phyloP scores from a whole-genome alignment of 2,797 vertebrate genomes.

The Anomalospiza imberbis region DNA sequence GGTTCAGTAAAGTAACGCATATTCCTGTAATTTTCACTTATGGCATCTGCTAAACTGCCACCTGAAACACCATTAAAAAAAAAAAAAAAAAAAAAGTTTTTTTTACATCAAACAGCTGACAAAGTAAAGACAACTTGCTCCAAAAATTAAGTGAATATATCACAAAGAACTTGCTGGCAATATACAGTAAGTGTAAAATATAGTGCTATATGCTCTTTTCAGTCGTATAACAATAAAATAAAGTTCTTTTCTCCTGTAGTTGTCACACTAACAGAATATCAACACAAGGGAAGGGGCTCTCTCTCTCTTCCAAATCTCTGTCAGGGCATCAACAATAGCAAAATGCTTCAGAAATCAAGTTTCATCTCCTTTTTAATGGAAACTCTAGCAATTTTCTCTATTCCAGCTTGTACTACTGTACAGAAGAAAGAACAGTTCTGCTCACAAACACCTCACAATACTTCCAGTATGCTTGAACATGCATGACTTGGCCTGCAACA shows the following conservation, averaged over 20 bases:
- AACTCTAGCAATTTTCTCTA: background rate
- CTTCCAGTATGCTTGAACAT: background rate
- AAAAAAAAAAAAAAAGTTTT: too few species aligned
- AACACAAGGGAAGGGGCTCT: background rate
- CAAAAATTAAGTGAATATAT: background rate
- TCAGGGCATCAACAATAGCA: background rate
- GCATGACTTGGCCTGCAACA: background rate
- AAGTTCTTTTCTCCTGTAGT: background rate
- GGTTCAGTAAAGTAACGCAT: constrained; percentile 87
- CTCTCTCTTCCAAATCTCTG: background rate
- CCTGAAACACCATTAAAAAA: constrained; percentile 61
- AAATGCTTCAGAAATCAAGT: background rate
- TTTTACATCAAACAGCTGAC: background rate
- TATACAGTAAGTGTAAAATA: background rate
- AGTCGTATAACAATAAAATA: background rate
- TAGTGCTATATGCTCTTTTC: background rate
- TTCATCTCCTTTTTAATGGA: background rate
- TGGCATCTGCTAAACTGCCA: constrained; percentile 92
- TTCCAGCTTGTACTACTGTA: background rate
- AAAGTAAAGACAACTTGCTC: background rate
- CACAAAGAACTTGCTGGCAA: background rate
- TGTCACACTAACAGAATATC: background rate
- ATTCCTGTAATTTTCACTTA: constrained; percentile 87
- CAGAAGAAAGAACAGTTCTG: background rate
- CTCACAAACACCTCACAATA: background rate